Evolutionary conservation across 2,888 invertebrate species (phyloP), one percentile per base, ranked within the genome.

Genomic region (Stenolophus ochropezus): DNA sequence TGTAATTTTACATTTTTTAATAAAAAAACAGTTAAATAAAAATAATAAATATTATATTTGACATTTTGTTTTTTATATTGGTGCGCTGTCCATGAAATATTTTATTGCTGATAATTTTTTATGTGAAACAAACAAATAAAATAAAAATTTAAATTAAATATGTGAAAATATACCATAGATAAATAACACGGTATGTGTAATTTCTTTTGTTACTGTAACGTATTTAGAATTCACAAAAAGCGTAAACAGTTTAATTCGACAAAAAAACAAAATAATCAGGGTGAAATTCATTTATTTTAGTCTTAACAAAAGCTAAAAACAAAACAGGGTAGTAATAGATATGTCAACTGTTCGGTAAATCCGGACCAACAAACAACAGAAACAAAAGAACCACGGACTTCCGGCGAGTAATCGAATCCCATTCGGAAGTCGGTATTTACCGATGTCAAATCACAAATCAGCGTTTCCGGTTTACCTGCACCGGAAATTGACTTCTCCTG

Each of bases 401-500:
- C 25, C 25, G 61, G 23, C 25, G 14, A 4, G 61, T 61, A 61
- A 61, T 61, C 61, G 61, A 71, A 71, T 71, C 16, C 71, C 16
- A 14, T 71, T 42, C 71, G 71, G 71, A 71, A 71, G 71, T 71
- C 25, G 1, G 42, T 42, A 71, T 71, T 71, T 71, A 42, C 71
- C 27, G 56, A 25, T 61, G 61, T 14, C 23, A 71, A 71, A 71
- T 42, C 47, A 42, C 71, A 47, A 42, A 71, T 71, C 71, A 71
- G 25, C 21, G 42, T 42, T 47, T 71, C 71, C 71, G 71, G 71
- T 71, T n/a, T 33, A 71, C 11, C 33, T 71, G 14, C 71, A 16
- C 42, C 71, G 71, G 71, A 71, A 71, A 71, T 71, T 71, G 71
- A 71, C 18, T 71, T 71, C 71, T 6, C 61, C 11, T 23, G 21